Conservation (phyloP, 2,888 invertebrate species). For the Caradrina kadenii region DNA sequence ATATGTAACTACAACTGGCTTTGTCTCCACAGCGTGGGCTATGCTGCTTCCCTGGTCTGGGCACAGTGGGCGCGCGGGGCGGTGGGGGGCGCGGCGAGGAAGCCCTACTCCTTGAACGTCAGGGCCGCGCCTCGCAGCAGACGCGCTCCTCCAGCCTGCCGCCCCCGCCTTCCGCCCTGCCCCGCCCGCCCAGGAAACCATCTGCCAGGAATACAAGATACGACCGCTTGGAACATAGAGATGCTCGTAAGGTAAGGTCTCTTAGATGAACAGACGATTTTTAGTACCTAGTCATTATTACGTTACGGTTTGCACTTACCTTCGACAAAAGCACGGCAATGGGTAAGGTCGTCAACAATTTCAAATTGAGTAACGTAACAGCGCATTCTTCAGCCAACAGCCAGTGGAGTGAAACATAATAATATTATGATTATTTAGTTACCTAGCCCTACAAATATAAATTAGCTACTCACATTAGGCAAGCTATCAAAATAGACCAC, state of each 20-base stretch:
- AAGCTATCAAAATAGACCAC: constrained; percentile 9
- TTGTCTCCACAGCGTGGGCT: constrained; percentile 92
- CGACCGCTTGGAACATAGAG: constrained; percentile 90
- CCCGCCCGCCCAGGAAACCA: constrained; percentile 92
- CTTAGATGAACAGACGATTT: neutral
- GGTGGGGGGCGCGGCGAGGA: constrained; percentile 91
- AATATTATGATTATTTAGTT: too few relatives aligned
- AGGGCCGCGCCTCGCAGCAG: constrained; percentile 94
- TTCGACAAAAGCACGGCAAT: neutral
- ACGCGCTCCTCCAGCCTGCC: constrained; percentile 93
- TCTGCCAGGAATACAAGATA: constrained; percentile 91
- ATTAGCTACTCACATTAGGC: neutral
- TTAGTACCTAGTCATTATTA: too few relatives aligned
- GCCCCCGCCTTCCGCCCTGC: constrained; percentile 93
- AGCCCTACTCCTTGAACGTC: constrained; percentile 94
- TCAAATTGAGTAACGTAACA: neutral
- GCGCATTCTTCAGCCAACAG: neutral
- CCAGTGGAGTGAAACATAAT: neutral
- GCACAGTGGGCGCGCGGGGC: constrained; percentile 83
- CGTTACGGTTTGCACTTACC: too few relatives aligned
- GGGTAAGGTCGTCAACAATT: neutral
- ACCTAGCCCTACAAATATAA: too few relatives aligned
- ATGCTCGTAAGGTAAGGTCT: constrained; percentile 81
- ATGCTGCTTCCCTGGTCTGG: constrained; percentile 94
- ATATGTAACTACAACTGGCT: neutral